Conservation (phyloP, 2,888 invertebrate species). For the Drosophila kanekoi region DNA sequence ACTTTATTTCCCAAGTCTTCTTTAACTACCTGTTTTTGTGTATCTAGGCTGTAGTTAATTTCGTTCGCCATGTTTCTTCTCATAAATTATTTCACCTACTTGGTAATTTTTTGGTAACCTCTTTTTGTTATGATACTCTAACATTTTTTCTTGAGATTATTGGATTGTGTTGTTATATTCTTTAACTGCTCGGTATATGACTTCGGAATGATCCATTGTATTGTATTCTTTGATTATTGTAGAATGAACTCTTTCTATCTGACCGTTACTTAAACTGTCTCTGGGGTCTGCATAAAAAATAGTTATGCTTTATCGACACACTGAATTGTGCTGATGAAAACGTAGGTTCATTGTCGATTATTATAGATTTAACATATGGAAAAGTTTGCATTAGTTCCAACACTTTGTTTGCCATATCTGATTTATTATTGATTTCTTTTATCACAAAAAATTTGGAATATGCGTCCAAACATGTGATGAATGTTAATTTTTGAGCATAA, state of each 20-base stretch:
- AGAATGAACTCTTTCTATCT: too few relatives aligned
- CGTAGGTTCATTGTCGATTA: constrained; percentile 6
- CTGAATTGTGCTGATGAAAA: not conserved
- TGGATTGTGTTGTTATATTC: too few relatives aligned
- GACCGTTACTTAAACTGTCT: constrained; percentile 8
- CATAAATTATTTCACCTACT: not conserved
- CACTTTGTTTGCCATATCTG: too few relatives aligned
- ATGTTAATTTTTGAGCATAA: too few relatives aligned
- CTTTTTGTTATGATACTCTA: too few relatives aligned
- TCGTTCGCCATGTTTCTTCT: not conserved
- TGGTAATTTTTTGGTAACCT: not conserved
- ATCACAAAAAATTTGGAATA: too few relatives aligned
- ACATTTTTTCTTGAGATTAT: too few relatives aligned
- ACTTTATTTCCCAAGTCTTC: not conserved
- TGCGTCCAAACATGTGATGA: too few relatives aligned
- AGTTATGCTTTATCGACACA: not conserved
- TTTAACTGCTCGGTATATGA: too few relatives aligned
- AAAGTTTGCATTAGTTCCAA: not conserved
- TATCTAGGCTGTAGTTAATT: not conserved
- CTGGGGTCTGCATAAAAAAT: constrained; percentile 6
- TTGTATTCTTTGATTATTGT: too few relatives aligned
- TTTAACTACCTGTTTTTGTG: not conserved
- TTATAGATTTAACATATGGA: not conserved
- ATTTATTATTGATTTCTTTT: too few relatives aligned
- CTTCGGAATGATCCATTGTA: too few relatives aligned